Conservation (phyloP, 1,140 invertebrate species). For the Temnothorax nylanderi region DNA sequence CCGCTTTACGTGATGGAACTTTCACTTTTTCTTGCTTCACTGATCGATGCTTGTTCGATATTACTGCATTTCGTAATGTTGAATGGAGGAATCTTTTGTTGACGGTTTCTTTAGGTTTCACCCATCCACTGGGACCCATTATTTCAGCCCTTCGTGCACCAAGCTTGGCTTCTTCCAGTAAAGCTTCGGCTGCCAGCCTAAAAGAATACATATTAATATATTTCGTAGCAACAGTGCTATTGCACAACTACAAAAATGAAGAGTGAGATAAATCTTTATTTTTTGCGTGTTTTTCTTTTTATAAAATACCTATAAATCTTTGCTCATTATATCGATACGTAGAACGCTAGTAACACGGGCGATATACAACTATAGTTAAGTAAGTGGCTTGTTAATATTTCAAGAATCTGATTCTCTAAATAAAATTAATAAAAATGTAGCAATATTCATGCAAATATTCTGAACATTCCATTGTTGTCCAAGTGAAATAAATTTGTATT, state of each 20-base stretch:
- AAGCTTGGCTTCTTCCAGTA: conserved; percentile 87
- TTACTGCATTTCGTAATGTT: conserved; percentile 80
- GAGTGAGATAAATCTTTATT: neutral
- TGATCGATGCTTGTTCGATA: conserved; percentile 79
- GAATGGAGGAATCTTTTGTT: conserved; percentile 87
- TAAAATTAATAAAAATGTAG: neutral
- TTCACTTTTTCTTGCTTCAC: conserved; percentile 66
- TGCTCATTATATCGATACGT: neutral
- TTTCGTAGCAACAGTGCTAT: neutral
- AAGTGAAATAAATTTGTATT: neutral
- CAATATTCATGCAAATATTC: neutral
- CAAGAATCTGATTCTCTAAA: neutral
- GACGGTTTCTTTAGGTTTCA: conserved; percentile 87
- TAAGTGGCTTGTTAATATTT: neutral
- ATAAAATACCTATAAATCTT: neutral
- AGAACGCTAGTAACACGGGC: neutral
- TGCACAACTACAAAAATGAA: neutral
- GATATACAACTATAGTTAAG: neutral
- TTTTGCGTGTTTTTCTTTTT: too few relatives aligned
- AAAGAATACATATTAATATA: conserved; percentile 8
- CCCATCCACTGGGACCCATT: conserved; percentile 88
- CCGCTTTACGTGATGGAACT: conserved; percentile 24
- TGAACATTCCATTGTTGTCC: neutral
- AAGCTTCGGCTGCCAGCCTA: conserved; percentile 87
- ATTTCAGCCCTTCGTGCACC: conserved; percentile 87